Percentiles rank a stretch among this genome's conserved stretches.
Conservation (phyloP, 2,113 vertebrate species). For the Emydocephalus ijimae region DNA sequence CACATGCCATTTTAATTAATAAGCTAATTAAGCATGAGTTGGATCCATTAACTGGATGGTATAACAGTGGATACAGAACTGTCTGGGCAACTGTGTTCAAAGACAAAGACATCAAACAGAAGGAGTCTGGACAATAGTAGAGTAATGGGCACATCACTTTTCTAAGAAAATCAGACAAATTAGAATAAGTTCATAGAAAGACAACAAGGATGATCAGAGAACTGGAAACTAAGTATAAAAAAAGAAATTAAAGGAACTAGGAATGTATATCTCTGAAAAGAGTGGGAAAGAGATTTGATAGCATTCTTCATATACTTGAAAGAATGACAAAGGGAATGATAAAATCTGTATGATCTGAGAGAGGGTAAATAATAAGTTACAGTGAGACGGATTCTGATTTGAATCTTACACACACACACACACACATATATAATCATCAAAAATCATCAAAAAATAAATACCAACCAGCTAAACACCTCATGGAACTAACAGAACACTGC, state of each 20-base stretch:
- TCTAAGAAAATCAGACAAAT: background rate
- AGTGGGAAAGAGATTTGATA: background rate
- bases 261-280: background rate
- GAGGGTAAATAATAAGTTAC: background rate
- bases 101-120: background rate
- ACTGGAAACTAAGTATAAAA: background rate
- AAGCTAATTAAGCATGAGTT: background rate
- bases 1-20: background rate
- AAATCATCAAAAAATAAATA: no score
- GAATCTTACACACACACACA: background rate
- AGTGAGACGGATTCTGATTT: background rate
- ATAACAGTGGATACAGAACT: background rate
- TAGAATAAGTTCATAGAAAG: background rate
- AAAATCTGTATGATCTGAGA: background rate
- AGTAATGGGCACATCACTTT: background rate
- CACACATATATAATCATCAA: no score
- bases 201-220: background rate
- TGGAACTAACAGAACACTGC: no score
- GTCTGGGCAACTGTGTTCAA: background rate
- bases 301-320: background rate
- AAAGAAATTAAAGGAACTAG: background rate
- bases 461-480: no score
- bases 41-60: background rate
- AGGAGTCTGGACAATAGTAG: background rate
- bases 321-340: background rate